Evolutionary conservation across 1,140 invertebrate genomes (phyloP).

Genomic region (Scaptomyza graminum): DNA sequence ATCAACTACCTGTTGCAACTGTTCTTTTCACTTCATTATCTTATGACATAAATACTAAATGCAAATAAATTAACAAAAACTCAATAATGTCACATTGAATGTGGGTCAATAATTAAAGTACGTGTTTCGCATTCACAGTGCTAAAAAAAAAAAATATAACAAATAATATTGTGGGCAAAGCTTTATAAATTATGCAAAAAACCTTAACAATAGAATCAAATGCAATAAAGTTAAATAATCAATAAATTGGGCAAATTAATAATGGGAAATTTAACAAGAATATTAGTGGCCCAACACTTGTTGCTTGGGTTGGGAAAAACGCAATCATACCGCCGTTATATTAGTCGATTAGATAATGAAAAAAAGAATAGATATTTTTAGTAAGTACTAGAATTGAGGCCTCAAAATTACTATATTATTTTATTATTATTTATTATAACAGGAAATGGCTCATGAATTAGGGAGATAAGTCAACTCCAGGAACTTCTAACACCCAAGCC

Average conservation of each 20-base stretch:
- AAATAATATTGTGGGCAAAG: slow-evolving; percentile 30
- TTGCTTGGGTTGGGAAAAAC: not conserved
- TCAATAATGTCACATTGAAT: slow-evolving; percentile 63
- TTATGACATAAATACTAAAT: not conserved
- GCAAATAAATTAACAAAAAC: slow-evolving; percentile 45
- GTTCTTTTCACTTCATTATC: slow-evolving; percentile 1
- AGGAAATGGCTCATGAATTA: no score
- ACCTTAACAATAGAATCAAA: slow-evolving; percentile 7
- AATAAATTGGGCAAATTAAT: no score
- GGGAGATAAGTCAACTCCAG: no score
- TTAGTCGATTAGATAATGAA: no score
- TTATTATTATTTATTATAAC: no score
- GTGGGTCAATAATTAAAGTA: slow-evolving; percentile 60
- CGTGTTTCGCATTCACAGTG: slow-evolving; percentile 39
- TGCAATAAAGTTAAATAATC: not conserved
- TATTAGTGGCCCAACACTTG: no score
- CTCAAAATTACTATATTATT: no score
- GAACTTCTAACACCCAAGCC: no score
- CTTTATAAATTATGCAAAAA: slow-evolving; percentile 66
- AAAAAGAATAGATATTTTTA: no score
- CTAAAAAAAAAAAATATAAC: not conserved
- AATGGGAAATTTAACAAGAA: no score
- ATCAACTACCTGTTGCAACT: slow-evolving; percentile 39
- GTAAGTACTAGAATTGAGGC: no score
- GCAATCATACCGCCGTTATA: no score